phyloP scores from a whole-genome alignment of 2,797 vertebrate species.

The Lindbergichthys nudifrons region DNA sequence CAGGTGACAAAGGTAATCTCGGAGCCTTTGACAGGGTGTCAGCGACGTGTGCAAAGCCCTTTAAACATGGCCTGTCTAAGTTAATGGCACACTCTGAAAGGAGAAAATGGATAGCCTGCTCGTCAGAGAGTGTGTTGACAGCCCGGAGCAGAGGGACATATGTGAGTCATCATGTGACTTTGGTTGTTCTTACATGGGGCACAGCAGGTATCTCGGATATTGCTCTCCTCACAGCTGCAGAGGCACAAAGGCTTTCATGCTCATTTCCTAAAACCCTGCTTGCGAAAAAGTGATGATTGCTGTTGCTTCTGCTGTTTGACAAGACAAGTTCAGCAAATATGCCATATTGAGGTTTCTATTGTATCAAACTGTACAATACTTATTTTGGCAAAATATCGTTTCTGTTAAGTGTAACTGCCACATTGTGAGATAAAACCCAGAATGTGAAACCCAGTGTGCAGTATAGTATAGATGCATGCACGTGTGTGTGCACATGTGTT shows the following conservation, averaged over 20 bases:
- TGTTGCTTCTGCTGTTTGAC: slow-evolving; percentile 27
- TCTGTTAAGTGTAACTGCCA: neutral
- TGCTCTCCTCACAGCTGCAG: slow-evolving; percentile 32
- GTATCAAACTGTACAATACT: slow-evolving; percentile 12
- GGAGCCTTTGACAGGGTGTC: slow-evolving; percentile 77
- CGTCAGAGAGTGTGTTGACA: slow-evolving; percentile 62
- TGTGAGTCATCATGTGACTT: slow-evolving; percentile 45
- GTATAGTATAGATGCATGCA: too few relatives aligned
- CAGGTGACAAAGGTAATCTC: slow-evolving; percentile 77
- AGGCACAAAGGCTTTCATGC: slow-evolving; percentile 40
- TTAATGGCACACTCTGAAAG: slow-evolving; percentile 73
- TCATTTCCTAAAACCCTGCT: slow-evolving; percentile 48
- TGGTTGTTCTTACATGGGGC: slow-evolving; percentile 46
- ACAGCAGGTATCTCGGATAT: slow-evolving; percentile 47
- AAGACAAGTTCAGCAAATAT: slow-evolving; percentile 13
- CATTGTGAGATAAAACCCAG: neutral
- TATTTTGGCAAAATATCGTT: slow-evolving; percentile 12
- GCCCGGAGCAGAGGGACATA: slow-evolving; percentile 47
- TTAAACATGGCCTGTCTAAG: slow-evolving; percentile 73
- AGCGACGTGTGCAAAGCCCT: slow-evolving; percentile 67
- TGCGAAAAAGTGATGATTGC: slow-evolving; percentile 33
- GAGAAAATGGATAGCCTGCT: slow-evolving; percentile 62
- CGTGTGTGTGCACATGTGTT: neutral
- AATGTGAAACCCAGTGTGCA: neutral
- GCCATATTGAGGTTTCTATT: slow-evolving; percentile 26